Conservation (phyloP, 2,888 invertebrate genomes). For the Meliscaeva auricollis region DNA sequence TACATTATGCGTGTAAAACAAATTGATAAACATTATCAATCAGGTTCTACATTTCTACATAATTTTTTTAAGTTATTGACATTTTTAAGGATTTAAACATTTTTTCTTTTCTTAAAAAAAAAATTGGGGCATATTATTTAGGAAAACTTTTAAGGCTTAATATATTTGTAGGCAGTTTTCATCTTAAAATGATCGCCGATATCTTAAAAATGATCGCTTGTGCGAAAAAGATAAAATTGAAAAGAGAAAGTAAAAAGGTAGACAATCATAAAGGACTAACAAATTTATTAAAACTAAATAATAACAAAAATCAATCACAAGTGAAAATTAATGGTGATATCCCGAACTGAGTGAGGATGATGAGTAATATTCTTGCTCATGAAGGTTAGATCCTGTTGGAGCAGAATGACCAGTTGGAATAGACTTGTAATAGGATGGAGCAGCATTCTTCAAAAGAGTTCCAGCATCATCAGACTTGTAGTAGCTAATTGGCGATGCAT, state of each 20-base stretch:
- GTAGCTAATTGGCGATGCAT: not conserved
- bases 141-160: too few species aligned
- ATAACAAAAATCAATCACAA: constrained; percentile 5
- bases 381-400: not conserved
- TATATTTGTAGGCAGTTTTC: too few species aligned
- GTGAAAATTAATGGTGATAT: constrained; percentile 6
- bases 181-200: too few species aligned
- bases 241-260: not conserved
- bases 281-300: constrained; percentile 32
- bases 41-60: too few species aligned
- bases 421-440: constrained; percentile 2
- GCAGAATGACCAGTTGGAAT: not conserved
- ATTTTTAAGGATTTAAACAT: too few species aligned
- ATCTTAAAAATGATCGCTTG: too few species aligned
- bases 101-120: too few species aligned
- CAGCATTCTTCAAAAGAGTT: not conserved
- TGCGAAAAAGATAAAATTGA: too few species aligned
- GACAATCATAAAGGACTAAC: not conserved
- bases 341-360: constrained; percentile 12
- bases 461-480: constrained; percentile 13
- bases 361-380: constrained; percentile 4
- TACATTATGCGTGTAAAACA: too few species aligned
- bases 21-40: not conserved
- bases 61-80: too few species aligned
- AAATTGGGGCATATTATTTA: too few species aligned